These are phyloP conservation scores for Microplitis mediator DNA, from an alignment of 1,140 invertebrate genomes.

Conservation along the genomic window DNA sequence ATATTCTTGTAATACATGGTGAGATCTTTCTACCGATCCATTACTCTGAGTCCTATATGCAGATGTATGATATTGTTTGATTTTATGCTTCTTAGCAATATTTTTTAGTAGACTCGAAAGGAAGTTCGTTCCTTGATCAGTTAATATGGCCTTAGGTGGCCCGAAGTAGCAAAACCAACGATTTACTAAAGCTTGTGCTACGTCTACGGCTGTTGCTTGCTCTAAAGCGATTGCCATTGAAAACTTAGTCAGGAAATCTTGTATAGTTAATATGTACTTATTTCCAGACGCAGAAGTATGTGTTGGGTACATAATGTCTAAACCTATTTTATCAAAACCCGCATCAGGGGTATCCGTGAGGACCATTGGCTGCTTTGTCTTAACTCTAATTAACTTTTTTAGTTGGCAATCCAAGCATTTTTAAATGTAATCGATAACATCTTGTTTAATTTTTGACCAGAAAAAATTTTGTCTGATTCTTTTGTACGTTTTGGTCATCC, in stretches of 20 bases:
- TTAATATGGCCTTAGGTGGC: slow-evolving; percentile 38
- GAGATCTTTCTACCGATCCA: slow-evolving; percentile 3
- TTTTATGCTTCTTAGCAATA: slow-evolving; percentile 37
- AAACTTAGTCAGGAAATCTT: slow-evolving; percentile 38
- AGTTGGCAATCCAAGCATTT: slow-evolving; percentile 28
- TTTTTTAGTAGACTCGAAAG: slow-evolving; percentile 32
- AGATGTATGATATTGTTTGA: slow-evolving; percentile 33
- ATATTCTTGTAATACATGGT: slow-evolving; percentile 9
- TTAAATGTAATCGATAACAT: slow-evolving; percentile 21
- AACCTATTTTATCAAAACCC: slow-evolving; percentile 18
- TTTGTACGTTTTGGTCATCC: slow-evolving; percentile 20
- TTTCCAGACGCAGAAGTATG: slow-evolving; percentile 32
- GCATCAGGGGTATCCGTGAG: neutral
- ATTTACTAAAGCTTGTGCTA: slow-evolving; percentile 35
- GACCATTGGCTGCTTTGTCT: neutral
- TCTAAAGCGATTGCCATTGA: slow-evolving; percentile 28
- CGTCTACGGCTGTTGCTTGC: slow-evolving; percentile 33
- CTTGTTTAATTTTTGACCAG: slow-evolving; percentile 28
- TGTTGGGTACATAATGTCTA: slow-evolving; percentile 42
- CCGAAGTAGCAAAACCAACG: slow-evolving; percentile 39
- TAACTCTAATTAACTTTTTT: slow-evolving; percentile 24
- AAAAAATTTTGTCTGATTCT: slow-evolving; percentile 17
- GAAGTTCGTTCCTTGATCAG: slow-evolving; percentile 42
- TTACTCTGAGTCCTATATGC: neutral
- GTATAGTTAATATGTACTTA: slow-evolving; percentile 42